phyloP scores from a whole-genome alignment of 2,888 invertebrate species.

The Subacronicta megacephala region DNA sequence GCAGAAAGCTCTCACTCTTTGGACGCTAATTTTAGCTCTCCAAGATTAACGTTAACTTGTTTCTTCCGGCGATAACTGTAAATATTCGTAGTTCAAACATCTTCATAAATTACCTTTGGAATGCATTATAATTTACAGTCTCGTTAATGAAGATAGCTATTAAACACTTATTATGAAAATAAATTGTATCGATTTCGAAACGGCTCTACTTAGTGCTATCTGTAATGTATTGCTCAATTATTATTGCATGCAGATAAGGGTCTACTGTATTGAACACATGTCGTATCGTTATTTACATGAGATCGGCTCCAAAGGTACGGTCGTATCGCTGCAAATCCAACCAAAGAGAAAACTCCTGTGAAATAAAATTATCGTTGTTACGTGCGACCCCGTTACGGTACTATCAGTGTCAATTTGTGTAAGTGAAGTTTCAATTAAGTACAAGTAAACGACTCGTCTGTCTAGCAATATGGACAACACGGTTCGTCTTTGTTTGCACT shows the following conservation, averaged over 20 bases:
- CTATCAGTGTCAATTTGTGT: conserved; percentile 69
- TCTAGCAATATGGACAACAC: conserved; percentile 11
- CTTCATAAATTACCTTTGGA: conserved; percentile 58
- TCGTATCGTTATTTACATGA: conserved; percentile 54
- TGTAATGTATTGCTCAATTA: conserved; percentile 64
- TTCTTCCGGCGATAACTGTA: conserved; percentile 76
- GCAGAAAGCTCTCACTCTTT: conserved; percentile 60
- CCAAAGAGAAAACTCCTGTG: conserved; percentile 62
- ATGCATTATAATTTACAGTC: conserved; percentile 48
- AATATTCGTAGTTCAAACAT: conserved; percentile 72
- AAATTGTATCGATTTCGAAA: conserved; percentile 52
- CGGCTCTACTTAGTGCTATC: conserved; percentile 44
- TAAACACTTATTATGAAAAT: conserved; percentile 37
- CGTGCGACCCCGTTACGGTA: conserved; percentile 65
- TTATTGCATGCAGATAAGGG: conserved; percentile 62
- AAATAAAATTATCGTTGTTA: conserved; percentile 70
- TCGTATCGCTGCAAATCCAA: conserved; percentile 27
- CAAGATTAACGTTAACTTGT: conserved; percentile 71
- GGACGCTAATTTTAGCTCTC: conserved; percentile 75
- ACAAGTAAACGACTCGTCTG: conserved; percentile 33
- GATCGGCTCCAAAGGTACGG: too few relatives aligned
- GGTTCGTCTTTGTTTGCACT: conserved; percentile 24
- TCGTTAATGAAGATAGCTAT: conserved; percentile 44
- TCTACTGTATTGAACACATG: conserved; percentile 52
- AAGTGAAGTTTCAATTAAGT: conserved; percentile 63